Percentiles rank a stretch among this genome's conserved stretches.
Evolutionary conservation across 2,888 invertebrate genomes (phyloP).

Genomic region (Hemicrepidius hirtus): DNA sequence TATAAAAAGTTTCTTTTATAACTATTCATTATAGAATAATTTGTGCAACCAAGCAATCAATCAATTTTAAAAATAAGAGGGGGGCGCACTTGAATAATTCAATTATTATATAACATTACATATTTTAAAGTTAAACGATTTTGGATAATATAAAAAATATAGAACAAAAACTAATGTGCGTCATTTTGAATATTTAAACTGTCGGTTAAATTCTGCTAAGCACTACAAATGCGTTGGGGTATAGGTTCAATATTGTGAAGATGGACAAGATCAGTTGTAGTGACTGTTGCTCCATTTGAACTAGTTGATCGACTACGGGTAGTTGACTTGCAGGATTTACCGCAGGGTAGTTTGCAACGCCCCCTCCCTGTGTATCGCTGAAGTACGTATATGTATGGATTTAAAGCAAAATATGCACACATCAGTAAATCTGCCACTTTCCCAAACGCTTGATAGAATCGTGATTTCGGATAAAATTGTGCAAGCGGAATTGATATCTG

Average conservation of each 20-base stretch:
- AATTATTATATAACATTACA: too few relatives aligned
- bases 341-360: slow-evolving; percentile 47
- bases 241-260: not conserved
- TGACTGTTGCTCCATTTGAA: slow-evolving; percentile 14
- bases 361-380: slow-evolving; percentile 75
- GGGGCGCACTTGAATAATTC: too few relatives aligned
- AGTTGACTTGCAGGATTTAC: slow-evolving; percentile 15
- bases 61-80: too few relatives aligned
- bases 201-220: too few relatives aligned
- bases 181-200: too few relatives aligned
- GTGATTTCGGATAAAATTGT: slow-evolving; percentile 69
- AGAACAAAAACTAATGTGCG: too few relatives aligned
- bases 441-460: slow-evolving; percentile 72
- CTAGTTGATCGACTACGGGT: slow-evolving; percentile 28
- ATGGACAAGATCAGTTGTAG: not conserved
- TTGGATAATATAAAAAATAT: too few relatives aligned
- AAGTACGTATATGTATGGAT: slow-evolving; percentile 89
- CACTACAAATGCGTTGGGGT: not conserved
- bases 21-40: too few relatives aligned
- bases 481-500: slow-evolving; percentile 81
- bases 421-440: slow-evolving; percentile 83
- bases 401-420: slow-evolving; percentile 87
- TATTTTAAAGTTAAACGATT: too few relatives aligned
- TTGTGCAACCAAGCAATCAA: too few relatives aligned
- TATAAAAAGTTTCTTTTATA: too few relatives aligned